Conservation (phyloP, 30 jellyfish, hydroid and myxozoan genomes). For the Aurelia coerulea region DNA sequence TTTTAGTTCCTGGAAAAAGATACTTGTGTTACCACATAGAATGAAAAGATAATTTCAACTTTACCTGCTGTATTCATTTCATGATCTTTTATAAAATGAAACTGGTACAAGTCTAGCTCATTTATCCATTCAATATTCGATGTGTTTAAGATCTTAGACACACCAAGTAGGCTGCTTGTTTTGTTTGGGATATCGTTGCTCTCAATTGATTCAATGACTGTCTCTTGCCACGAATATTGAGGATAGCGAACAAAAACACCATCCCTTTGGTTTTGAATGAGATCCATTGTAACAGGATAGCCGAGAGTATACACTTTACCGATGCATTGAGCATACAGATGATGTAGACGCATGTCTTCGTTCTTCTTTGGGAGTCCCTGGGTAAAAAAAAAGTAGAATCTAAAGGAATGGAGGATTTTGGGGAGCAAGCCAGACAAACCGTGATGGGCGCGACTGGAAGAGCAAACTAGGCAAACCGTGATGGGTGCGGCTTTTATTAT, state of each 20-base stretch:
- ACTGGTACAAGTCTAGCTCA: constrained; percentile 50
- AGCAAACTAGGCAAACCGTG: no score
- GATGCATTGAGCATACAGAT: constrained; percentile 51
- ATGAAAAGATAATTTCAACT: no score
- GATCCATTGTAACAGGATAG: constrained; percentile 27
- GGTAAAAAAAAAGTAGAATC: not conserved
- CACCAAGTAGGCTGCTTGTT: constrained; percentile 54
- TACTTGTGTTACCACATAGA: no score
- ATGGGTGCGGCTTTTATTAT: no score
- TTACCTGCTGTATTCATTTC: constrained; percentile 66
- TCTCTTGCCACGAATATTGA: constrained; percentile 63
- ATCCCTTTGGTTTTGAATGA: constrained; percentile 17
- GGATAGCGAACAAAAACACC: constrained; percentile 66
- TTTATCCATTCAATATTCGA: constrained; percentile 40
- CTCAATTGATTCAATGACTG: constrained; percentile 56
- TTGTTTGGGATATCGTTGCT: constrained; percentile 9
- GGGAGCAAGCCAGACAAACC: no score
- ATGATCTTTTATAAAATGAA: constrained; percentile 50
- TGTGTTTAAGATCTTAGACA: constrained; percentile 9
- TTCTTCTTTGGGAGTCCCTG: constrained; percentile 63
- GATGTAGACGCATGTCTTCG: constrained; percentile 38
- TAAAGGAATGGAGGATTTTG: not conserved
- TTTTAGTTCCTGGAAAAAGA: no score
- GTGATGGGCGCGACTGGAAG: no score
- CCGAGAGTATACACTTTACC: constrained; percentile 73